Base-by-base conservation (phyloP, 2,888 invertebrate species). In the Xylocampa areola region DNA sequence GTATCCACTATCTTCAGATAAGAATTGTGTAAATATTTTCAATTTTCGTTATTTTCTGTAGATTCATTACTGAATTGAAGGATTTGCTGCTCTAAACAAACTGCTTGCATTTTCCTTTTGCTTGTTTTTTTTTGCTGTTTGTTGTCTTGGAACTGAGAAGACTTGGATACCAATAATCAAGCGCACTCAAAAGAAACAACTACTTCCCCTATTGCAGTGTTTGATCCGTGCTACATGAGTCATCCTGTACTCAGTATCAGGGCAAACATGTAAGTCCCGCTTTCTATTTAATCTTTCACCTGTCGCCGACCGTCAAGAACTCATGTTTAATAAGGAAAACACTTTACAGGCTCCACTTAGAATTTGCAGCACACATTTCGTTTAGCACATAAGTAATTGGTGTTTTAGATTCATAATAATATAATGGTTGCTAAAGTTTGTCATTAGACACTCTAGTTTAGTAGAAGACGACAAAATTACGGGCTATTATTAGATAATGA, bases 221-320 rank as follows among this genome's bases (percentile, higher is more conserved):
- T 44, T 35, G 17, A 50, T 60, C 50, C 6, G 36, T 30, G 23
- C 17, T 68, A 45, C 68, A 47, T 3, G 23, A 43, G 25, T 19
- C 63, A 61, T 43, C 52, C 64, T 69, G 41, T 54, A 17, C 13
- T 5, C 32, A 41, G 51, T 59, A 58, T 63, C 48, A 50, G 53
- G 27, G 30, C 58, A 68, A 62, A 52, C 74, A 51, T 54, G 62
- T 39, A 52, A 48, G 36, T 39, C 29, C 45, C 10, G 64, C 68
- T 73, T 73, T 71, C 73, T 71, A 73, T 51, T 55, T 71, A 75
- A 73, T 68, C 58, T 53, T 61, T 39, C 35, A 68, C 53, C 68
- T 64, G 68, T 73, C 59, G 44, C 43, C 19, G 33, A 29, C 35
- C 41, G 47, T 61, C 41, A 60, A 51, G 37, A 43, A 11, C 6